Percentiles rank a stretch among this genome's conserved stretches.
phyloP scores from a whole-genome alignment of 2,888 invertebrate species.

The Bombylius major region DNA sequence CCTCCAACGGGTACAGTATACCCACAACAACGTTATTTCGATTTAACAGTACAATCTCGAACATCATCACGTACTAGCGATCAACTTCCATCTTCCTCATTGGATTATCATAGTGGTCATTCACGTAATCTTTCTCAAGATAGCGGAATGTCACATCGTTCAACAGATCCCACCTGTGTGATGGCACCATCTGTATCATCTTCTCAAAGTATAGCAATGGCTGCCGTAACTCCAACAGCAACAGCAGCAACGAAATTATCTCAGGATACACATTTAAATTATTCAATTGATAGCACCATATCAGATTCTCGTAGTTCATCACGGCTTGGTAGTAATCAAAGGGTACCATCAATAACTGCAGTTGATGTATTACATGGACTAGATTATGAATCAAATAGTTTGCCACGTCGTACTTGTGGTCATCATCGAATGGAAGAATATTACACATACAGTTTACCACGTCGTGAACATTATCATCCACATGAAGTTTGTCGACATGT shows the following conservation, averaged over 20 bases:
- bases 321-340: background rate
- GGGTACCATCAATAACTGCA: background rate
- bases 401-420: slow-evolving; percentile 32
- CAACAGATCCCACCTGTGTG: slow-evolving; percentile 13
- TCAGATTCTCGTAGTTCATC: slow-evolving; percentile 2
- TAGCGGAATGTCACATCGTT: slow-evolving; percentile 20
- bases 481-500: slow-evolving; percentile 32
- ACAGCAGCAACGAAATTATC: slow-evolving; percentile 8
- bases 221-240: slow-evolving; percentile 2
- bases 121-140: slow-evolving; percentile 21
- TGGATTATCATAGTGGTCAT: slow-evolving; percentile 19
- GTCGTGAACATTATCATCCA: slow-evolving; percentile 27
- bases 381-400: slow-evolving; percentile 34
- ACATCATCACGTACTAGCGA: slow-evolving; percentile 15
- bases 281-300: slow-evolving; percentile 7
- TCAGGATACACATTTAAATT: slow-evolving; percentile 9
- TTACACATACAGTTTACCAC: slow-evolving; percentile 32
- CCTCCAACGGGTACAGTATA: slow-evolving; percentile 11
- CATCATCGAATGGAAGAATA: slow-evolving; percentile 31
- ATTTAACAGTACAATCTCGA: slow-evolving; percentile 25
- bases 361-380: slow-evolving; percentile 12
- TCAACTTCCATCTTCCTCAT: slow-evolving; percentile 15
- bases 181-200: slow-evolving; percentile 20
- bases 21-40: slow-evolving; percentile 20
- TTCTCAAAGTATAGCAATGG: slow-evolving; percentile 4